Conservation (phyloP, 2,888 invertebrate genomes). For the Hermaeophaga mercurialis region DNA sequence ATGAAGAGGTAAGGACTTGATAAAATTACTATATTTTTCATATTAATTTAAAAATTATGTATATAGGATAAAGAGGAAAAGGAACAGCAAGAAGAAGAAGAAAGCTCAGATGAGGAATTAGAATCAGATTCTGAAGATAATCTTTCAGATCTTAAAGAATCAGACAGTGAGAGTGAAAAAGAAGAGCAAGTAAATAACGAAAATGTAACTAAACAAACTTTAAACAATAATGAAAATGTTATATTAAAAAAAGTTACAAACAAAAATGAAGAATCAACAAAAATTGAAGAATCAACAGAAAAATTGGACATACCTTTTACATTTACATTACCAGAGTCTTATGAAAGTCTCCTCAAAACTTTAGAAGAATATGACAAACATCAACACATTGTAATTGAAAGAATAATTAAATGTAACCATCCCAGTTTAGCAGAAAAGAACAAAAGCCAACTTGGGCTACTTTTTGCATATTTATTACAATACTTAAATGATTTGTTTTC, state of each 20-base stretch:
- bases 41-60: no score
- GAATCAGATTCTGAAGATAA: constrained; percentile 52
- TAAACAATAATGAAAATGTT: background rate
- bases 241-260: background rate
- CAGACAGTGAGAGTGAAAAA: constrained; percentile 5
- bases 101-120: constrained; percentile 39
- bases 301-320: constrained; percentile 64
- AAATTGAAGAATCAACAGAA: constrained; percentile 59
- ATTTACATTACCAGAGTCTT: constrained; percentile 65
- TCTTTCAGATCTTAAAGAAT: constrained; percentile 60
- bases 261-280: no score
- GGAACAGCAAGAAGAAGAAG: constrained; percentile 41
- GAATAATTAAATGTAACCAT: constrained; percentile 87
- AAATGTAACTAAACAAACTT: background rate
- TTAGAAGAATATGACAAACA: constrained; percentile 61
- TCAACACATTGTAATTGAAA: constrained; percentile 74
- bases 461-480: constrained; percentile 80
- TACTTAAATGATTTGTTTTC: constrained; percentile 72
- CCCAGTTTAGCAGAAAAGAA: constrained; percentile 79
- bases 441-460: constrained; percentile 72
- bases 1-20: no score
- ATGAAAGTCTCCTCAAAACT: constrained; percentile 67
- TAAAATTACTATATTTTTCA: no score
- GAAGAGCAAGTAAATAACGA: background rate
- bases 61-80: constrained; percentile 49